These are phyloP conservation scores for Dermolepida albohirtum DNA, from an alignment of 2,888 invertebrate genomes.

Conservation along the genomic window DNA sequence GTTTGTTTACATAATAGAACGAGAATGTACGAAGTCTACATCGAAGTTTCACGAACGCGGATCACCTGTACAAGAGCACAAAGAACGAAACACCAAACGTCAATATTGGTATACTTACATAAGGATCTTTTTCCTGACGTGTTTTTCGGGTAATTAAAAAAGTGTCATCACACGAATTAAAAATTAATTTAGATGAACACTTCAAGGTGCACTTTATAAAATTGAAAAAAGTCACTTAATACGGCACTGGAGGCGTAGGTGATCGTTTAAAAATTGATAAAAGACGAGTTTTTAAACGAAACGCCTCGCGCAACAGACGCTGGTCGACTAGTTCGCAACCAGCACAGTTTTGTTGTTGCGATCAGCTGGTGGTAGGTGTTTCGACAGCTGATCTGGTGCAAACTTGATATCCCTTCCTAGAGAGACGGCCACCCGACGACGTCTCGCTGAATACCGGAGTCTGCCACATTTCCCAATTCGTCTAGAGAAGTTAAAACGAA, in stretches of 20 bases:
- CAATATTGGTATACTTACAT: constrained; percentile 41
- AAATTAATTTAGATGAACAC: constrained; percentile 15
- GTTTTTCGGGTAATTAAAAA: constrained; percentile 26
- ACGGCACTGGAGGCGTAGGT: constrained; percentile 24
- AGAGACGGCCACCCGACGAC: not conserved
- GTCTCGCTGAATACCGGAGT: constrained; percentile 7
- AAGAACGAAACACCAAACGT: constrained; percentile 45
- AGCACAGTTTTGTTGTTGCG: constrained; percentile 57
- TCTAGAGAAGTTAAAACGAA: not conserved
- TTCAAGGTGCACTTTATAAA: not conserved
- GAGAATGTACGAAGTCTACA: constrained; percentile 37
- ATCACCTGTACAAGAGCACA: constrained; percentile 42
- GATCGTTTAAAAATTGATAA: constrained; percentile 39
- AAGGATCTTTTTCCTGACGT: constrained; percentile 13
- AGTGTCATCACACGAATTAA: constrained; percentile 36
- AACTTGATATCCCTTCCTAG: constrained; percentile 50
- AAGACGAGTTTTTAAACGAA: constrained; percentile 18
- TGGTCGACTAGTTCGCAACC: constrained; percentile 47
- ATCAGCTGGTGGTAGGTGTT: constrained; percentile 58
- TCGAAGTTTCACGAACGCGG: constrained; percentile 36
- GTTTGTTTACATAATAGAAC: constrained; percentile 61
- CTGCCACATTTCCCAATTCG: constrained; percentile 12
- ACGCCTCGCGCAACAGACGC: constrained; percentile 31
- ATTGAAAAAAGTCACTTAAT: constrained; percentile 6
- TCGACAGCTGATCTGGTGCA: constrained; percentile 54